phyloP scores from a whole-genome alignment of 2,113 vertebrate species.

The Etheostoma cragini region DNA sequence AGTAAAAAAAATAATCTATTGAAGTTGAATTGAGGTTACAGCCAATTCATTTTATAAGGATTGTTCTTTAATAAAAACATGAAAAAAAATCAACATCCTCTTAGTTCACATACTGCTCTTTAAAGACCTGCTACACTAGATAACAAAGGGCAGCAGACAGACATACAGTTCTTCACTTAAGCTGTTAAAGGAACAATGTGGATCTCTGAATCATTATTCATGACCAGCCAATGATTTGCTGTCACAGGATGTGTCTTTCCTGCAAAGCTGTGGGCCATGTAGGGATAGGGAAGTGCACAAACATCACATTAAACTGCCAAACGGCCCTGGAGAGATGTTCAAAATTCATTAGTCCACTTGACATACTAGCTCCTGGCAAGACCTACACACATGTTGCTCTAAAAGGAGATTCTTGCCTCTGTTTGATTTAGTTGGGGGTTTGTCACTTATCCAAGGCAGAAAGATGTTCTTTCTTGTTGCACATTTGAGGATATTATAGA shows the following conservation, averaged over 20 bases:
- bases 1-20: background rate
- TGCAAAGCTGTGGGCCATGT: conserved; percentile 60
- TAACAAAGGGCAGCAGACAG: conserved; percentile 28
- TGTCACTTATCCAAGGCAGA: too few relatives aligned
- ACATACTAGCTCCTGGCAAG: conserved; percentile 32
- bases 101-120: background rate
- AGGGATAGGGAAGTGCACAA: conserved; percentile 18
- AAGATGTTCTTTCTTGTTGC: too few relatives aligned
- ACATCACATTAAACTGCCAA: conserved; percentile 45
- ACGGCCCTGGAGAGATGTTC: conserved; percentile 9
- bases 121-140: background rate
- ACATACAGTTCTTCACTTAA: conserved; percentile 47
- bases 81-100: background rate
- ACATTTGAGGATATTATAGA: too few relatives aligned
- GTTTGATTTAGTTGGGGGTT: background rate
- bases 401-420: background rate
- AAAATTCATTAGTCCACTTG: conserved; percentile 27
- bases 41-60: background rate
- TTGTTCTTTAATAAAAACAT: background rate
- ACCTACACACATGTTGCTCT: conserved; percentile 21
- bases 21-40: background rate
- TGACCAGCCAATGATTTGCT: conserved; percentile 70
- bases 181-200: conserved; percentile 52
- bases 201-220: conserved; percentile 72
- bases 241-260: conserved; percentile 43